Percentiles rank a stretch among this genome's conserved stretches.
Evolutionary conservation across 2,113 vertebrate species (phyloP).

Genomic region (Pelecanoides urinatrix): DNA sequence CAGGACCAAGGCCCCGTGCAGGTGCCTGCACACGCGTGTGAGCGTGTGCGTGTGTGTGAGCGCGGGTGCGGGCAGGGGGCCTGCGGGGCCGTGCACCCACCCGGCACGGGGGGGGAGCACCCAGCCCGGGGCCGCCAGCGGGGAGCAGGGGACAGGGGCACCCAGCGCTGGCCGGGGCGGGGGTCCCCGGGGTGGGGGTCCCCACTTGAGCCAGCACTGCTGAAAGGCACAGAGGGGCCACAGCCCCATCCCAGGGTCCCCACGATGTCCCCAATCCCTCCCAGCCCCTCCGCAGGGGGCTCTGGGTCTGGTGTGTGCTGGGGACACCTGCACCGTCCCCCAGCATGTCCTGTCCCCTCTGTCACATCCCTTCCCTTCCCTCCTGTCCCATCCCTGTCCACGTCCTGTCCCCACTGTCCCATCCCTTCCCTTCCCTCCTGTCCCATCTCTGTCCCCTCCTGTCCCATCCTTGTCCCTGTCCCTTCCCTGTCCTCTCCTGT

Average conservation of each 20-base stretch:
- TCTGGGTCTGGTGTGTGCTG: neutral
- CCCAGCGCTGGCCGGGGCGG: neutral
- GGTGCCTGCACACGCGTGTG: neutral
- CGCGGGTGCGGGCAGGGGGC: too few relatives aligned
- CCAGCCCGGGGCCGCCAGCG: neutral
- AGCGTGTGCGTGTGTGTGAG: neutral
- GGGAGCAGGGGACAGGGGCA: neutral
- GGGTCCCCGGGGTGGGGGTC: neutral
- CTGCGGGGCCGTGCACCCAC: neutral
- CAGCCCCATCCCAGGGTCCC: neutral
- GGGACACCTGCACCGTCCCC: neutral
- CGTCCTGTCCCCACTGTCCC: neutral
- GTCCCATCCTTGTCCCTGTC: slow-evolving; percentile 18
- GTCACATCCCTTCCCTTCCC: neutral
- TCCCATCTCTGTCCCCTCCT: too few relatives aligned
- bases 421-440: slow-evolving; percentile 60
- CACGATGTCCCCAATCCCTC: neutral
- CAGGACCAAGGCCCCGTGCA: neutral
- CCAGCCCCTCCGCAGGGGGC: neutral
- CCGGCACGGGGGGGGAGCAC: neutral
- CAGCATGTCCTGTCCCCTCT: neutral
- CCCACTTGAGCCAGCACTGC: neutral
- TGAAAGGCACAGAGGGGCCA: neutral
- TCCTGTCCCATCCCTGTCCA: slow-evolving; percentile 43
- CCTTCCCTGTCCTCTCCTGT: slow-evolving; percentile 52